Evolutionary conservation across 2,888 invertebrate species (phyloP).

Genomic region (Celastrina argiolus): DNA sequence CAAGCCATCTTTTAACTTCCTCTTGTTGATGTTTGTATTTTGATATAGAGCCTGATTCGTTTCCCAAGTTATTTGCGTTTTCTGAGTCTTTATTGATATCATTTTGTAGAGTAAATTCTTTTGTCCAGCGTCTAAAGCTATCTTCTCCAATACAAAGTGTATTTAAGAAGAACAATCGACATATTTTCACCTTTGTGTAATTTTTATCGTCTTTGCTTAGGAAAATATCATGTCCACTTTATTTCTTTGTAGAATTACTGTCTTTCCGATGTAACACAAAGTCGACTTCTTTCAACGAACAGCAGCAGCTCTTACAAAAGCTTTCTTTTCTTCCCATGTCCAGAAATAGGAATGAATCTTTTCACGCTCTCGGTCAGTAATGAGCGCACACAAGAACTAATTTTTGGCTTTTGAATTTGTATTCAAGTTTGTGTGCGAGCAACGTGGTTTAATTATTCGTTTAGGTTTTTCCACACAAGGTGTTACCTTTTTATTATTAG

Average conservation of each 20-base stretch:
- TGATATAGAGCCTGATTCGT: conserved; percentile 3
- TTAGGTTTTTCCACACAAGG: conserved; percentile 19
- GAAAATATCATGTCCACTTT: conserved; percentile 22
- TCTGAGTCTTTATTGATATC: not conserved
- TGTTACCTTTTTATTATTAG: conserved; percentile 1
- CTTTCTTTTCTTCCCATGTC: conserved; percentile 20
- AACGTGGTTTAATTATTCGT: conserved; percentile 20
- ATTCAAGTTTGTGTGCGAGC: conserved; percentile 3
- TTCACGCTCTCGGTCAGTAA: conserved; percentile 19
- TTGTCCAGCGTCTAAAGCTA: conserved; percentile 25
- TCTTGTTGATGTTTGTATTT: conserved; percentile 3
- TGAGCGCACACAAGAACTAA: conserved; percentile 18
- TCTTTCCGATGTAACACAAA: conserved; percentile 1
- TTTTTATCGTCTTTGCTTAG: conserved; percentile 17
- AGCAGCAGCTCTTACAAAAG: conserved; percentile 14
- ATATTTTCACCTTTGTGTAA: conserved; percentile 15
- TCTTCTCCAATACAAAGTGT: conserved; percentile 24
- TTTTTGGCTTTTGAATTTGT: conserved; percentile 19
- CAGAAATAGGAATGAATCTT: conserved; percentile 19
- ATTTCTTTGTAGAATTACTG: conserved; percentile 19
- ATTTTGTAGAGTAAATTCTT: conserved; percentile 20
- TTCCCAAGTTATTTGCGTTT: no score
- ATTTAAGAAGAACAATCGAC: conserved; percentile 24
- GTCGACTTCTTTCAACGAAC: conserved; percentile 20
- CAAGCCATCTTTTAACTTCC: conserved; percentile 9